Evolutionary conservation across 2,888 invertebrate species (phyloP).

Genomic region (Acronicta aceris): DNA sequence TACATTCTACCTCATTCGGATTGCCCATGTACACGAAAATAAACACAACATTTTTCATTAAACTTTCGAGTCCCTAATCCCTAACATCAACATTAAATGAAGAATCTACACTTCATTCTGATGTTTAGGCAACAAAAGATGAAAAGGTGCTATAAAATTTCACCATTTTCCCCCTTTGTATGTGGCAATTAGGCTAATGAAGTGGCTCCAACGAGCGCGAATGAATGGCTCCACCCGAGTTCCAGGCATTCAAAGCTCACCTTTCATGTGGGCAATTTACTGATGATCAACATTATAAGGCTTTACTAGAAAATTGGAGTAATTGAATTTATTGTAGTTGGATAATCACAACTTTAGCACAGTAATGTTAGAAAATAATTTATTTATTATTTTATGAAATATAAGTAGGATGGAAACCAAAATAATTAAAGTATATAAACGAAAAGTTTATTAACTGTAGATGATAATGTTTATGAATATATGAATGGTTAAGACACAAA

Average conservation of each 20-base stretch:
- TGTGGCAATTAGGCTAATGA: constrained; percentile 88
- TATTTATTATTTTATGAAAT: too few relatives aligned
- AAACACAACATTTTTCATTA: constrained; percentile 40
- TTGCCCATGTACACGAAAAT: constrained; percentile 9
- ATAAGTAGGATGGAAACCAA: not conserved
- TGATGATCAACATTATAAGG: constrained; percentile 78
- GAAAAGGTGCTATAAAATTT: constrained; percentile 85
- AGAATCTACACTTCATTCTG: constrained; percentile 60
- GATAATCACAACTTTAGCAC: too few relatives aligned
- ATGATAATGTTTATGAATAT: too few relatives aligned
- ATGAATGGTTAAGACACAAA: too few relatives aligned
- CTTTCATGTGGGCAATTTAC: constrained; percentile 87
- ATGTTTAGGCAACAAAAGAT: constrained; percentile 80
- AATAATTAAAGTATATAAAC: too few relatives aligned
- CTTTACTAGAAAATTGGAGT: constrained; percentile 71
- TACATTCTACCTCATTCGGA: constrained; percentile 1
- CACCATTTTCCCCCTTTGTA: constrained; percentile 82
- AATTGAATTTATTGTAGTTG: constrained; percentile 45
- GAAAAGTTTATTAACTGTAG: too few relatives aligned
- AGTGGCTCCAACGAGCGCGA: constrained; percentile 78
- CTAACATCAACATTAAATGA: constrained; percentile 36
- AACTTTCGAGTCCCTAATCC: constrained; percentile 36
- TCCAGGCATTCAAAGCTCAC: constrained; percentile 82
- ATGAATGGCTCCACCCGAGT: constrained; percentile 81
- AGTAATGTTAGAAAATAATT: too few relatives aligned